These are phyloP conservation scores for Acrocephalus arundinaceus DNA, from an alignment of 2,113 vertebrate genomes.

Conservation along the genomic window DNA sequence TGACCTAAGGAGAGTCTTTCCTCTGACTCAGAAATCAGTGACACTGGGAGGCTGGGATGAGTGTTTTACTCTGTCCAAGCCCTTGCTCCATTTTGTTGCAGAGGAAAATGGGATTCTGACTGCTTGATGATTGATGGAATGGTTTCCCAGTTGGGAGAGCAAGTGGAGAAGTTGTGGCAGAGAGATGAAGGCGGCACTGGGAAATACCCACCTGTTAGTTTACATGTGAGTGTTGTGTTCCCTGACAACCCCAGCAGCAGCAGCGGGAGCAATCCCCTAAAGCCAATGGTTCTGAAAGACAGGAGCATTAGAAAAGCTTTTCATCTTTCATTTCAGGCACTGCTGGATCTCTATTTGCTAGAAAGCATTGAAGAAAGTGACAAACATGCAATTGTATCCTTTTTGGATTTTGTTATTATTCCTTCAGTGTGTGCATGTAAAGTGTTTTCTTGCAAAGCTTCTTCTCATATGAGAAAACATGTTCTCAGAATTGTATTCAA, in stretches of 20 bases:
- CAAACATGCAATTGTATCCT: constrained; percentile 97
- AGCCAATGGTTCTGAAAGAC: neutral
- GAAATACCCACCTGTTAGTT: constrained; percentile 88
- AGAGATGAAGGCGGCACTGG: constrained; percentile 92
- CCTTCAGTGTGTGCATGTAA: neutral
- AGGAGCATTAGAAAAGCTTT: neutral
- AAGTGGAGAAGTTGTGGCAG: constrained; percentile 83
- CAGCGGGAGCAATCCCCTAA: neutral
- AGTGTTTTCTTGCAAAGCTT: neutral
- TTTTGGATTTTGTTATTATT: neutral
- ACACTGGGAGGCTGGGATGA: neutral
- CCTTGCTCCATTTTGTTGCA: constrained; percentile 55
- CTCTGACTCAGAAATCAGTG: neutral
- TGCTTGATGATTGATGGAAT: constrained; percentile 94
- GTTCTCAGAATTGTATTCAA: neutral
- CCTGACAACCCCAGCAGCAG: constrained; percentile 62
- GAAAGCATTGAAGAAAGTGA: constrained; percentile 83
- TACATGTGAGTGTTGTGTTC: constrained; percentile 81
- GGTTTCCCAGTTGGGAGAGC: constrained; percentile 85
- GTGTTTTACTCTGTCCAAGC: neutral
- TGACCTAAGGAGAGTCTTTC: neutral
- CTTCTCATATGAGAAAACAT: neutral
- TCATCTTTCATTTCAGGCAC: constrained; percentile 75
- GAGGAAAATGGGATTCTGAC: constrained; percentile 89
- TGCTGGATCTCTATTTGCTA: constrained; percentile 91